Evolutionary conservation across 2,113 vertebrate genomes (phyloP), one percentile per base, ranked within the genome.

Genomic region (Miniopterus natalensis): DNA sequence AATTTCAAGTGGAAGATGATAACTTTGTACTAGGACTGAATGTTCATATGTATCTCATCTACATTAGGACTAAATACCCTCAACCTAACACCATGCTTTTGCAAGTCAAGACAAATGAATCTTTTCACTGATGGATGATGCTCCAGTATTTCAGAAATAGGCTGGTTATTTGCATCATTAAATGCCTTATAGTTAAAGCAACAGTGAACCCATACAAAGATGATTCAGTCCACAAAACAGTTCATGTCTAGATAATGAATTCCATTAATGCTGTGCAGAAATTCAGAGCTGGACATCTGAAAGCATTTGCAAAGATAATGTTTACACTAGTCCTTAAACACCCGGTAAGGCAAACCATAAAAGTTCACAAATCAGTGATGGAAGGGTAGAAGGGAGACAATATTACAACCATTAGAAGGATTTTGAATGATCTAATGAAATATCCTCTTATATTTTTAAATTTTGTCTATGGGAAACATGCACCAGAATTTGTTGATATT

Each of bases 161-260:
- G 9, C 6, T 83, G 90, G n/a, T 84, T 94, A 63, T 92, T 29
- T 55, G 18, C 59, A 59, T 89, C 71, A 95, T 74, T 95, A 96
- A 95, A 80, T 90, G 40, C 12, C 63, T 84, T 84, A 59, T 6
- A 90, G 51, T 36, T 90, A 25, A 95, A 92, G 40, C 90, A 95
- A 40, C 29, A 83, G 29, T 94, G 79, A 95, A 88, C 5, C 85
- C 93, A 79, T 49, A 55, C 70, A 84, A 70, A 90, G 70, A 31
- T 96, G 65, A 97, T 74, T 96, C 77, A 42, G 55, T 92, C 13
- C 42, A 95, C 29, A 86, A 96, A 75, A 86, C 5, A 66, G 23
- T 53, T 40, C 51, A n/a, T 78, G 55, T 93, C 61, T 92, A 31
- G 29, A 68, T 93, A 95, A 96, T 79, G 45, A 96, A 81, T 93